Percentiles rank a stretch among this genome's conserved stretches.
Conservation (phyloP, 2,888 invertebrate genomes). For the Sisyra nigra region DNA sequence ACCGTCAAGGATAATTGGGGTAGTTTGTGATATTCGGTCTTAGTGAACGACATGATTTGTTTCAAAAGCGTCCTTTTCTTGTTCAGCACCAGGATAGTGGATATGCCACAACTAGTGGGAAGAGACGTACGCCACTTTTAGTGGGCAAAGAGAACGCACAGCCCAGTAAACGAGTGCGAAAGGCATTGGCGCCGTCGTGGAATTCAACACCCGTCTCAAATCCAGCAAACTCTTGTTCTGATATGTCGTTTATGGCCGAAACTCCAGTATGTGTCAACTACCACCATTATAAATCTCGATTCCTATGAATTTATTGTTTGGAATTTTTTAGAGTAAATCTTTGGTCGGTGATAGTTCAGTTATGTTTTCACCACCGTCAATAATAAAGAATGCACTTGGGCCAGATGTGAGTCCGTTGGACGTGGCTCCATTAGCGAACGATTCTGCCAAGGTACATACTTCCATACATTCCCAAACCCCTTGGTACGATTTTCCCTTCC, state of each 20-base stretch:
- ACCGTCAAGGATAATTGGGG: not conserved
- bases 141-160: conserved; percentile 51
- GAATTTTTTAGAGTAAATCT: conserved; percentile 60
- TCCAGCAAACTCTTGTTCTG: conserved; percentile 24
- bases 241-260: conserved; percentile 55
- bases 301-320: conserved; percentile 8
- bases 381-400: conserved; percentile 66
- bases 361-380: conserved; percentile 74
- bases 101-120: conserved; percentile 33
- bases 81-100: conserved; percentile 35
- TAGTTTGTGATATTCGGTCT: not conserved
- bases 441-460: conserved; percentile 24
- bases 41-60: not conserved
- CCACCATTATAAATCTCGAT: conserved; percentile 1
- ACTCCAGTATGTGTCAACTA: conserved; percentile 44
- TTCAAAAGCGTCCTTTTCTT: conserved; percentile 4
- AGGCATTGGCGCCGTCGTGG: conserved; percentile 67
- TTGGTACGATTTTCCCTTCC: conserved; percentile 7
- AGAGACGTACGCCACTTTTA: conserved; percentile 19
- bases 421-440: conserved; percentile 26
- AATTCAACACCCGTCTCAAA: conserved; percentile 25
- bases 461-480: conserved; percentile 7
- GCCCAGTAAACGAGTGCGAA: conserved; percentile 59
- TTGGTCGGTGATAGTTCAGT: conserved; percentile 61
- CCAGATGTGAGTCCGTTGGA: conserved; percentile 44